Base-by-base conservation (phyloP, 2,113 vertebrate species). In the Abramis brama region DNA sequence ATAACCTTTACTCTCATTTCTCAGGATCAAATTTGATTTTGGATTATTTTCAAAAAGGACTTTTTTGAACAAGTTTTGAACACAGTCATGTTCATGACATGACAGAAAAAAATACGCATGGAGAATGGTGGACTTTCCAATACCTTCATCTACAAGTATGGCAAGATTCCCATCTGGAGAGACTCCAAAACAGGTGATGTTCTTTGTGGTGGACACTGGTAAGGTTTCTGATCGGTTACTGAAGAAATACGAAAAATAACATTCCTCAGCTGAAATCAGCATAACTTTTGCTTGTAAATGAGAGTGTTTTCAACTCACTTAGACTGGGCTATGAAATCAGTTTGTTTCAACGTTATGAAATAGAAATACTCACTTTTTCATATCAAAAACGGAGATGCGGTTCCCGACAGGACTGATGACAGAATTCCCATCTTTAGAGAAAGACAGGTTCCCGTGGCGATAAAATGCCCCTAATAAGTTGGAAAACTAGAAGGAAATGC, bases 321-420 rank as follows among this genome's bases (percentile, higher is more conserved):
- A 52, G 27, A 5, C 27, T 11, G 47, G 47, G 27, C 25, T 21
- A 33, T 36, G 4, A 57, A 30, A 55, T 21, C n/a, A 76, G 45
- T 5, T 1, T 39, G 21, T 2, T 45, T 74, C 1, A 39, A 55
- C 1, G 21, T 33, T 27, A 5, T 9, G 15, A 33, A 74, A 33
- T 8, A 4, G 45, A 47, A 2, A 68, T 43, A 45, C 96, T 95
- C 85, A 99, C 98, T 97, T 98, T 87, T 97, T 99, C 47, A 99
- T 92, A 87, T 99, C 96, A 84, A 99, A 99, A 25, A 97, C 47
- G 0, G 97, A 97, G 86, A 99, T 74, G 83, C 97, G 94, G 89
- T 99, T 99, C 60, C 98, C 98, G 3, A 99, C 97, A 0, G 98
- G 98, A 86, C 98, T 99, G 91, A 99, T 89, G 9, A 99, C 94